Percentiles rank a stretch among this genome's conserved stretches.
Conservation (phyloP, 2,113 vertebrate species). For the Taxidea taxus region DNA sequence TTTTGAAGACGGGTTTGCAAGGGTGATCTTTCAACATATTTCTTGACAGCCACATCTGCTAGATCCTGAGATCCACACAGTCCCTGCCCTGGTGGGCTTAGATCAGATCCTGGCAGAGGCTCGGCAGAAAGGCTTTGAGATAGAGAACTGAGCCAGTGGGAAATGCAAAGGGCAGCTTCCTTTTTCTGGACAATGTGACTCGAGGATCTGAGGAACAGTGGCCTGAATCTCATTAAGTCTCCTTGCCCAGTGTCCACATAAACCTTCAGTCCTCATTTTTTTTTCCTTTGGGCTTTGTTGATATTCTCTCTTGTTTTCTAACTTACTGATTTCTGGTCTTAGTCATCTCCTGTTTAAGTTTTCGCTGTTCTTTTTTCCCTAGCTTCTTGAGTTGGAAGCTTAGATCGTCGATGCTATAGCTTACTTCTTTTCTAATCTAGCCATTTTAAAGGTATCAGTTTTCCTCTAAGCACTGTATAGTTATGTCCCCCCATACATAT, state of each 20-base stretch:
- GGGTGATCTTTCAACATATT: slow-evolving; percentile 27
- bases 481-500: background rate
- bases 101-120: background rate
- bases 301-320: background rate
- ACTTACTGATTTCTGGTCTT: background rate
- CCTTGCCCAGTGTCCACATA: background rate
- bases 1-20: slow-evolving; percentile 33
- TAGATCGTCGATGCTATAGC: background rate
- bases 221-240: background rate
- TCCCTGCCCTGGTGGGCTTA: background rate
- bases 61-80: background rate
- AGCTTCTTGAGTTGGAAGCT: background rate
- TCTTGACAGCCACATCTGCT: slow-evolving; percentile 34
- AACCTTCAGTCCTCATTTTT: background rate
- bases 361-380: background rate
- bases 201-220: background rate
- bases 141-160: background rate
- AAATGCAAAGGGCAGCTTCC: background rate
- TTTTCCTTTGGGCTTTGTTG: background rate
- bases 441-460: background rate
- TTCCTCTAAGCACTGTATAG: background rate
- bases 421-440: background rate
- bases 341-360: background rate
- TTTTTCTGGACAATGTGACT: background rate
- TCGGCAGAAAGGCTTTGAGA: background rate